Evolutionary conservation across 2,113 vertebrate species (phyloP), one percentile per base, ranked within the genome.

Genomic region (Girardinichthys multiradiatus): DNA sequence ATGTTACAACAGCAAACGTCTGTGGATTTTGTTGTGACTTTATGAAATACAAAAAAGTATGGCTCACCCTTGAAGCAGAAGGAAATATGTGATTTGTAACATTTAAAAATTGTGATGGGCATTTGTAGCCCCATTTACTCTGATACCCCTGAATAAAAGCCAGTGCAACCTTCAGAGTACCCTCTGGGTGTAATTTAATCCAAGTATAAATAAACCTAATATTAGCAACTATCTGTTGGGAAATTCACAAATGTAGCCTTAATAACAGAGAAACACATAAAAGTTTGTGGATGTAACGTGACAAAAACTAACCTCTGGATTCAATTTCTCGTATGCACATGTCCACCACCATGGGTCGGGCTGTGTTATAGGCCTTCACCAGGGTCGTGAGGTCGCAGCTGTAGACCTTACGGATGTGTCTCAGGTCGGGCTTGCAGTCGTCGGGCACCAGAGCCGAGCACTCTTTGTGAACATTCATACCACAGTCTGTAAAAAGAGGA

Each of bases 391-490:
- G 90, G 87, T 93, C 92, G 54, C 92, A 93, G 87, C 92, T 93
- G 90, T 92, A 93, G 45, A 93, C 79, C 79, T 91, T 93, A 17
- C 92, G 90, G 80, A 93, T 73, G 66, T 90, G 90, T 83, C 85
- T 86, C 72, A 92, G 79, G 94, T 97, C 95, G 10, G 98, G 98
- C 79, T 98, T 98, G 91, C 98, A 99, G 94, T 99, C 96, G 79
- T 97, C 95, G 33, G 97, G 96, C 63, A 98, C 97, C 96, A 97
- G 96, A 93, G 97, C 94, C 19, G 97, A 98, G 90, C 98, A 99
- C 1, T 99, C 97, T 91, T 98, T 98, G 92, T 99, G 98, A 88
- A 99, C 97, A 77, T 99, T 99, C 92, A 99, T 91, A 72, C 98
- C 98, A 87, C 98, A 99, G 78, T 99, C 98, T 99, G 64, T 57